These are phyloP conservation scores for Isichthys henryi DNA, from an alignment of 2,113 vertebrate species.

Conservation along the genomic window DNA sequence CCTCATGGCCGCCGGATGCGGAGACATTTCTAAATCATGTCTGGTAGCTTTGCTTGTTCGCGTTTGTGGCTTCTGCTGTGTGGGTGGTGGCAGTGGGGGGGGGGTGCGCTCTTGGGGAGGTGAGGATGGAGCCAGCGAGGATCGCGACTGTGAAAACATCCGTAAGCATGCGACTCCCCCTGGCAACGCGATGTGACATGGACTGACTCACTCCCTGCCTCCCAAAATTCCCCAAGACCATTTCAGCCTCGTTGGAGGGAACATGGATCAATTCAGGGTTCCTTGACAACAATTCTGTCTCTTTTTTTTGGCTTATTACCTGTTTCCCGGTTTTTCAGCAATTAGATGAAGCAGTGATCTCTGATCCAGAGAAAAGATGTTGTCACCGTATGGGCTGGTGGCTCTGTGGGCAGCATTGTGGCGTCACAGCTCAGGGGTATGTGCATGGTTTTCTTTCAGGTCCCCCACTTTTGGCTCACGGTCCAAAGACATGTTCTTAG, in stretches of 20 bases:
- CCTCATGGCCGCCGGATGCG: not conserved
- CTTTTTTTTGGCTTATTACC: not conserved
- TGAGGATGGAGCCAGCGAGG: slow-evolving; percentile 29
- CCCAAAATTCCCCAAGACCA: not conserved
- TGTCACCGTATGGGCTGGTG: slow-evolving; percentile 23
- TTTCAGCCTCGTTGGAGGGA: not conserved
- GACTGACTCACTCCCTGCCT: slow-evolving; percentile 28
- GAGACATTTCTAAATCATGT: slow-evolving; percentile 41
- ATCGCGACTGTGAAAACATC: slow-evolving; percentile 29
- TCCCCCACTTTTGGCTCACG: not conserved
- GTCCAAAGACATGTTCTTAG: not conserved
- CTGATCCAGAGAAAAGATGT: slow-evolving; percentile 4
- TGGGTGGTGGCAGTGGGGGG: slow-evolving; percentile 1
- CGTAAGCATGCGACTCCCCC: slow-evolving; percentile 19
- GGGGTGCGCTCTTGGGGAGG: not conserved
- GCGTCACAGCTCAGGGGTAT: not conserved
- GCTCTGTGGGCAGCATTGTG: not conserved
- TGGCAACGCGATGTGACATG: slow-evolving; percentile 23
- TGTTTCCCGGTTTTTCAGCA: not conserved
- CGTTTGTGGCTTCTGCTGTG: slow-evolving; percentile 41
- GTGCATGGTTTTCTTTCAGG: not conserved
- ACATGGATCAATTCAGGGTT: not conserved
- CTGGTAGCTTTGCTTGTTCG: slow-evolving; percentile 42
- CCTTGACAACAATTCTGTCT: not conserved
- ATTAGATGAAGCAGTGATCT: slow-evolving; percentile 13